Base-by-base conservation (phyloP, 2,113 vertebrate genomes). In the Leptobrachium ailaonicum region DNA sequence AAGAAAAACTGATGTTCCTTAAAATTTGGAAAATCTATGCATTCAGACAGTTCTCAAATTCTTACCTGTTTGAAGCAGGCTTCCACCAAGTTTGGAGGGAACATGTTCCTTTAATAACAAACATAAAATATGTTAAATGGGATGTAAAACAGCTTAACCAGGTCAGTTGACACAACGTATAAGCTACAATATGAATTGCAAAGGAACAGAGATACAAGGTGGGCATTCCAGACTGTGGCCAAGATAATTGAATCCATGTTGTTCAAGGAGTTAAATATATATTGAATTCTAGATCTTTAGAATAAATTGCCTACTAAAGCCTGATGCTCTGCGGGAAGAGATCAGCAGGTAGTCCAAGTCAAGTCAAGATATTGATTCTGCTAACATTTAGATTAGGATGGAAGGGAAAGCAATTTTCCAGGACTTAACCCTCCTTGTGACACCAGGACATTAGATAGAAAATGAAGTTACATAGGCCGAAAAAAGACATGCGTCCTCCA, bases 11-110 rank as follows among this genome's bases (percentile, higher is more conserved):
- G 20, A 32, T 32, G 20, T 32, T 32, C 20, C 20, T 32, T 32
- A 32, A 32, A 32, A 32, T 32, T 0, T 32, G 20, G 20, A 32
- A 32, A 32, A 32, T 32, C 20, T 32, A 32, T 32, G 20, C 20
- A 32, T 32, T 32, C 20, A 32, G 20, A 32, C 20, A 32, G 20
- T 32, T 13, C 2, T 66, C 8, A 10, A 41, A 10, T 12, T 58
- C 93, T 88, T 87, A 99, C 98, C 97, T 99, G 98, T 90, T 96
- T 96, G 90, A 99, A 99, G 91, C 96, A 99, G 66, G 96, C 96
- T 88, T 99, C 96, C 63, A 98, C 94, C 70, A 99, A 90, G 88
- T 99, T 99, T 53, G 96, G 96, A 0, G 98, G 98, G 86, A 99
- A 97, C 97, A 99, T 99, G 86, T 99, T 99, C 90, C 97, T 99